These are phyloP conservation scores for Xiphophorus hellerii DNA, from an alignment of 2,113 vertebrate species.

Conservation along the genomic window DNA sequence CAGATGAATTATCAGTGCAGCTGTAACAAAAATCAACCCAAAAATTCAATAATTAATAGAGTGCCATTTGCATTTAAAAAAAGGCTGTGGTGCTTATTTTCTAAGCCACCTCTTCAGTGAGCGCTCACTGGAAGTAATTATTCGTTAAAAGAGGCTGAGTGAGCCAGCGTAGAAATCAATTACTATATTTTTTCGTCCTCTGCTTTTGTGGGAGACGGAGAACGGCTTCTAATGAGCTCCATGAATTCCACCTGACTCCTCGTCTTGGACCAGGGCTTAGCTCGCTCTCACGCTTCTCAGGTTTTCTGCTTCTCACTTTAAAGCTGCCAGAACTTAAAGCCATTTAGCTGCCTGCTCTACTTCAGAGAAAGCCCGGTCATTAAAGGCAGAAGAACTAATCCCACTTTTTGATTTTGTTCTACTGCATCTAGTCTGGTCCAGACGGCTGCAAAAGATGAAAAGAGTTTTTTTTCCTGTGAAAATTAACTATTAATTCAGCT, in stretches of 20 bases:
- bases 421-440: neutral
- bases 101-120: constrained; percentile 27
- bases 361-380: constrained; percentile 26
- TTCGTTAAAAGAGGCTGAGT: constrained; percentile 51
- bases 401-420: constrained; percentile 42
- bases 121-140: constrained; percentile 57
- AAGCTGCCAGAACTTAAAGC: constrained; percentile 38
- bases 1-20: neutral
- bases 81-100: constrained; percentile 21
- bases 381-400: constrained; percentile 47
- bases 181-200: constrained; percentile 40
- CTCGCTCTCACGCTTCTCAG: constrained; percentile 17
- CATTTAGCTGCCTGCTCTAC: constrained; percentile 22
- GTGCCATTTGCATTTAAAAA: constrained; percentile 22
- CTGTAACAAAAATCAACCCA: constrained; percentile 1
- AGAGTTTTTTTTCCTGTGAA: constrained; percentile 40
- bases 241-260: constrained; percentile 41
- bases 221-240: constrained; percentile 62
- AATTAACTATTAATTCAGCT: constrained; percentile 35
- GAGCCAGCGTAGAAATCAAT: constrained; percentile 54
- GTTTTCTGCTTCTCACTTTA: constrained; percentile 28
- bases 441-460: constrained; percentile 19
- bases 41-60: constrained; percentile 32
- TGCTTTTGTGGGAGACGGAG: constrained; percentile 57
- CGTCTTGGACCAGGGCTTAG: constrained; percentile 29